Conservation (phyloP, 2,797 vertebrate genomes). For the Bradypodion pumilum region DNA sequence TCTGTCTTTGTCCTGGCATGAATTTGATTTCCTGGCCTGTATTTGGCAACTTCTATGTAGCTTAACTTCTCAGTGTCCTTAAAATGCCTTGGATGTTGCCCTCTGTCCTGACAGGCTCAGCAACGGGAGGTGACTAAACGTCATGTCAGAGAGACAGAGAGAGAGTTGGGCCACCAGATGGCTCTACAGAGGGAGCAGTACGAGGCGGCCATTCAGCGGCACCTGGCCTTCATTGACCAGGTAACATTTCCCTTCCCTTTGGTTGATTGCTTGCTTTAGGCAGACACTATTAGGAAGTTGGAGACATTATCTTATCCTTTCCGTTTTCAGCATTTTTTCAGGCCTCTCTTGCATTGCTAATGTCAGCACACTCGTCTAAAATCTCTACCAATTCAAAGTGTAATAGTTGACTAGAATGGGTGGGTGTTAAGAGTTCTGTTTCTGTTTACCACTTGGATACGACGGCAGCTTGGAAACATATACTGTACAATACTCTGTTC, state of each 20-base stretch:
- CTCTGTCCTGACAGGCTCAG: slow-evolving; percentile 79
- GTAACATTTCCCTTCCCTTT: slow-evolving; percentile 60
- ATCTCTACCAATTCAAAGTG: neutral
- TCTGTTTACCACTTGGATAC: too few species aligned
- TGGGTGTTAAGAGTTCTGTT: neutral
- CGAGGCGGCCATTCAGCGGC: slow-evolving; percentile 91
- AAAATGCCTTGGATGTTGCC: neutral
- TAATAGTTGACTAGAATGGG: neutral
- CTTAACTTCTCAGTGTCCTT: neutral
- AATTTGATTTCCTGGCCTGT: too few species aligned
- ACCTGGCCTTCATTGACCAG: slow-evolving; percentile 94
- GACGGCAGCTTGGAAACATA: neutral
- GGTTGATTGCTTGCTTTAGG: neutral
- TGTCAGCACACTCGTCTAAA: neutral
- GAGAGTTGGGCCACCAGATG: slow-evolving; percentile 84
- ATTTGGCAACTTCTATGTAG: slow-evolving; percentile 1
- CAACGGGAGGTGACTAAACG: slow-evolving; percentile 86
- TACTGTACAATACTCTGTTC: too few species aligned
- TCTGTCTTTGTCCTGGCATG: neutral
- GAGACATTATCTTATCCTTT: neutral
- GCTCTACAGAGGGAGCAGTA: slow-evolving; percentile 91
- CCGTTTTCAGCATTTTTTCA: neutral
- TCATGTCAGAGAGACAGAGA: slow-evolving; percentile 87
- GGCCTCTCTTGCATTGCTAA: neutral
- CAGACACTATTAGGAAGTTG: neutral